Percentiles rank a stretch among this genome's conserved stretches.
Evolutionary conservation across 2,888 invertebrate species (phyloP).

Genomic region (Hanleya hanleyi): DNA sequence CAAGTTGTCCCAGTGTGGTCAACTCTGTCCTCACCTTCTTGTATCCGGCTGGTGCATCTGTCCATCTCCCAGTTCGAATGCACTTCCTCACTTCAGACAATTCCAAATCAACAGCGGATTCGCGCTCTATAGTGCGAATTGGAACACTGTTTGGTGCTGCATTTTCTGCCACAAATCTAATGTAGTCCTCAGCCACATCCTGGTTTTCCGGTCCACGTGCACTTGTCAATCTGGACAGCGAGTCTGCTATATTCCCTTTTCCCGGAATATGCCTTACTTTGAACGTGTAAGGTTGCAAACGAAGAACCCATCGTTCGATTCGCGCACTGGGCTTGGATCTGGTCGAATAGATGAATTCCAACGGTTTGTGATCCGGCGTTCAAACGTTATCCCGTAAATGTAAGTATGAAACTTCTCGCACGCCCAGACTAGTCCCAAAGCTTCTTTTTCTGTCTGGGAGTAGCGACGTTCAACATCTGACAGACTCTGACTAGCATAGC

Average conservation of each 20-base stretch:
- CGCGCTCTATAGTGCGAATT: background rate
- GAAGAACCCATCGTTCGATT: too few relatives aligned
- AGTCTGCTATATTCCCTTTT: too few relatives aligned
- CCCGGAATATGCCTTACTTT: too few relatives aligned
- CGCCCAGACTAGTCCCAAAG: constrained; percentile 26
- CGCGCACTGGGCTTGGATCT: too few relatives aligned
- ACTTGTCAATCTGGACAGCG: too few relatives aligned
- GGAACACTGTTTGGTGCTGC: background rate
- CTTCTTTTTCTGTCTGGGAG: constrained; percentile 41
- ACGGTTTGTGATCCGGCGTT: constrained; percentile 13
- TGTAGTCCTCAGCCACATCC: background rate
- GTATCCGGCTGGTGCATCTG: constrained; percentile 17
- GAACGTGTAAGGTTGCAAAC: too few relatives aligned
- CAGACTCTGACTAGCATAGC: constrained; percentile 31
- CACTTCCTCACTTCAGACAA: background rate
- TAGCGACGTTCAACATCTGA: constrained; percentile 30
- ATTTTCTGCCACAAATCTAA: background rate
- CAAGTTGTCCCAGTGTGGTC: constrained; percentile 28
- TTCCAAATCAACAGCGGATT: background rate
- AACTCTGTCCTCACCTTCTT: constrained; percentile 30
- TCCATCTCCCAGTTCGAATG: background rate
- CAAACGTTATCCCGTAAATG: constrained; percentile 13
- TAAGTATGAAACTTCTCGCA: constrained; percentile 17
- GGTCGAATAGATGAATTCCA: too few relatives aligned
- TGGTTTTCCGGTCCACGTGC: too few relatives aligned